Conservation (phyloP, 2,888 invertebrate genomes). For the Drosophila dives region DNA sequence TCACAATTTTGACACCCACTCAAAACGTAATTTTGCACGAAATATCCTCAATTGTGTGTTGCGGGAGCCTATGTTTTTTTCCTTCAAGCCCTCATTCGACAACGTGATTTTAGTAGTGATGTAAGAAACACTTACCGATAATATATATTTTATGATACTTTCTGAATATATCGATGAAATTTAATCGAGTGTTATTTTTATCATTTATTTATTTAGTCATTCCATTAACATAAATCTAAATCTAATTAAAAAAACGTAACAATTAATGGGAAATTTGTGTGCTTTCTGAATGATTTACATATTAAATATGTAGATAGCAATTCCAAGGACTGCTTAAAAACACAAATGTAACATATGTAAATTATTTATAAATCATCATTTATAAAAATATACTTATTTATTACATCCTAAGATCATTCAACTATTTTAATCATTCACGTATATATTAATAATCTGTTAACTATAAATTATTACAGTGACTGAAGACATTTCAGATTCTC, state of each 20-base stretch:
- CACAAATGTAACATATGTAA: not conserved
- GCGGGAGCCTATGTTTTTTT: slow-evolving; percentile 24
- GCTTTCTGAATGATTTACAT: not conserved
- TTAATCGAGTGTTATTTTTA: slow-evolving; percentile 3
- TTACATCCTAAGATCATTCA: not conserved
- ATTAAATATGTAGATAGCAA: not conserved
- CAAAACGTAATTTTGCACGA: slow-evolving; percentile 57
- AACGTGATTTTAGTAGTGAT: slow-evolving; percentile 62
- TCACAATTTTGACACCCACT: slow-evolving; percentile 48
- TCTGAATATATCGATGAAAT: slow-evolving; percentile 27
- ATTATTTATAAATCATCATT: not conserved
- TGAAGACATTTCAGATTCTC: not conserved
- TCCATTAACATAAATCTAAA: not conserved
- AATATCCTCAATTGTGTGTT: slow-evolving; percentile 30
- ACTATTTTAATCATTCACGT: not conserved
- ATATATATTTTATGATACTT: not conserved
- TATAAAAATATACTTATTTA: not conserved
- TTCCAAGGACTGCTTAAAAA: not conserved
- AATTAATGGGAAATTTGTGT: not conserved
- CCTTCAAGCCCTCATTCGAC: slow-evolving; percentile 48
- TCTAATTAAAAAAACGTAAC: not conserved
- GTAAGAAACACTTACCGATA: slow-evolving; percentile 47
- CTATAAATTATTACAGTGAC: not conserved
- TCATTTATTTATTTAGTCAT: not conserved
- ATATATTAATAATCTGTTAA: not conserved